Evolutionary conservation across 2,888 invertebrate species (phyloP).

Genomic region (Crioceris asparagi): DNA sequence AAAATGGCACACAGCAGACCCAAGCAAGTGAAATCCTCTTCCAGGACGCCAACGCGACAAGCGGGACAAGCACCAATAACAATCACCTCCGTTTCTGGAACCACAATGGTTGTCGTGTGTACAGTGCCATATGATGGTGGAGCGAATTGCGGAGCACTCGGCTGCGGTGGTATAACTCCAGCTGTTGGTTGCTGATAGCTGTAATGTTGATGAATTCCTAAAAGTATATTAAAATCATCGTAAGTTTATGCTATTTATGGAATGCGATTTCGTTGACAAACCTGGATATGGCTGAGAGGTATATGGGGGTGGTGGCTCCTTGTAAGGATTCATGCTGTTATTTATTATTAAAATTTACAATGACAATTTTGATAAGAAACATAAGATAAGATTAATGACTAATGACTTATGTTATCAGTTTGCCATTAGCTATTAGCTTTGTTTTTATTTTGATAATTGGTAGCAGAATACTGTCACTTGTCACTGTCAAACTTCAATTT

Average conservation of each 20-base stretch:
- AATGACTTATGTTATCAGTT: too few relatives aligned
- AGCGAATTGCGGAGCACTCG: slow-evolving; percentile 3
- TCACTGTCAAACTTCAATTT: too few relatives aligned
- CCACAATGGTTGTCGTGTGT: slow-evolving; percentile 41
- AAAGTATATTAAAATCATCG: slow-evolving; percentile 3
- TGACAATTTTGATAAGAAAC: too few relatives aligned
- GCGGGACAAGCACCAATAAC: slow-evolving; percentile 81
- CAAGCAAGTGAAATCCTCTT: slow-evolving; percentile 77
- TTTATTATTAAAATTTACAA: too few relatives aligned
- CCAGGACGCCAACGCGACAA: slow-evolving; percentile 76
- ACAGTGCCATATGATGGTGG: slow-evolving; percentile 21
- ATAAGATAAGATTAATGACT: too few relatives aligned
- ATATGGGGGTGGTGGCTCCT: slow-evolving; percentile 21
- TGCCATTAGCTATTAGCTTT: too few relatives aligned
- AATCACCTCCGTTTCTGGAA: slow-evolving; percentile 66
- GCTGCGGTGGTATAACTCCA: slow-evolving; percentile 8
- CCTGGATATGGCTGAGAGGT: slow-evolving; percentile 12
- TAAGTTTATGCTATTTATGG: too few relatives aligned
- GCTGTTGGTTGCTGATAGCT: slow-evolving; percentile 12
- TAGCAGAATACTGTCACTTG: too few relatives aligned
- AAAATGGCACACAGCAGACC: slow-evolving; percentile 76
- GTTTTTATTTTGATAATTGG: too few relatives aligned
- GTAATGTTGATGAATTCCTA: slow-evolving; percentile 16
- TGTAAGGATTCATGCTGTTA: slow-evolving; percentile 10
- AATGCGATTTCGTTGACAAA: slow-evolving; percentile 6